A percentile compares a stretch with the other conserved stretches of the same genome.
Conservation (phyloP, 2,113 vertebrate species). For the Eublepharis macularius region DNA sequence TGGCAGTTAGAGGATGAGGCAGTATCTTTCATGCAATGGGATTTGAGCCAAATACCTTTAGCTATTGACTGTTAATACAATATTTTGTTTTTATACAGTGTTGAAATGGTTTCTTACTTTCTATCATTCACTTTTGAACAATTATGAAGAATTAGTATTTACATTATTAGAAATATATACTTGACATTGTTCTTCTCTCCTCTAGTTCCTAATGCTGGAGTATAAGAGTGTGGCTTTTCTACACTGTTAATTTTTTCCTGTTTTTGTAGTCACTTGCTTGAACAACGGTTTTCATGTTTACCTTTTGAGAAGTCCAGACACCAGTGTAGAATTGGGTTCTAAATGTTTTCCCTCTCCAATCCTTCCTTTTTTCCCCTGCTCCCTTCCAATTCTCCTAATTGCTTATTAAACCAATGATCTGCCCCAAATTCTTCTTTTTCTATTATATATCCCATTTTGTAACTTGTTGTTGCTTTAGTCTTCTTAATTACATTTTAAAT, state of each 20-base stretch:
- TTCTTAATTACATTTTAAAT: constrained; percentile 45
- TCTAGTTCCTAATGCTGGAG: background rate
- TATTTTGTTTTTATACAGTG: background rate
- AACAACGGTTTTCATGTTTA: fast-evolving
- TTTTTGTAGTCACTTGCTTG: background rate
- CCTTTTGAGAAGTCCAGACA: background rate
- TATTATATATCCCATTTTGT: background rate
- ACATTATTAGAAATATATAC: fast-evolving
- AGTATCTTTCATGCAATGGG: too few species aligned
- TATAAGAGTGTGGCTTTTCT: too few species aligned
- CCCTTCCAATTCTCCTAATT: background rate
- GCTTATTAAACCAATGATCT: background rate
- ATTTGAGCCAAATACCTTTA: background rate
- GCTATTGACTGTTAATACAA: background rate
- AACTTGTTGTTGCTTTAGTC: constrained; percentile 6
- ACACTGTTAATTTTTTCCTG: fast-evolving
- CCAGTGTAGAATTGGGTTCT: background rate
- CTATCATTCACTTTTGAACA: fast-evolving
- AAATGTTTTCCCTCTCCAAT: background rate
- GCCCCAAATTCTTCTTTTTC: constrained; percentile 6
- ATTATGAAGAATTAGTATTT: fast-evolving
- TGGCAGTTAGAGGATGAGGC: too few species aligned
- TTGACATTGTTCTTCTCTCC: background rate
- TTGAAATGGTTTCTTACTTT: background rate
- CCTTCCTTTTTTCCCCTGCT: background rate